phyloP scores from a whole-genome alignment of 1,140 invertebrate species.

The Elysia chlorotica region DNA sequence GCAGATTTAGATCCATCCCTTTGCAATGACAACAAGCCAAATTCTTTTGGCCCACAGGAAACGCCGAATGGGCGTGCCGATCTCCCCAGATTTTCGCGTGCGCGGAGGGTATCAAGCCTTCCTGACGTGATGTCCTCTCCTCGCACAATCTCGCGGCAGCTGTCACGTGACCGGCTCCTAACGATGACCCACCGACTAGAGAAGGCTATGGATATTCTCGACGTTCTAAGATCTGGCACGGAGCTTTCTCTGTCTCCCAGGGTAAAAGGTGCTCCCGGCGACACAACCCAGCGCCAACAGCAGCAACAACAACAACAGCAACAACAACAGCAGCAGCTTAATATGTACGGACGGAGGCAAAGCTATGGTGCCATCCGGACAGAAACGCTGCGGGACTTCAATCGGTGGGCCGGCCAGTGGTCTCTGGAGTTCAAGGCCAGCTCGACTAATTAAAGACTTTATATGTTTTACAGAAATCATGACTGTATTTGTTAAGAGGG shows the following conservation, averaged over 20 bases:
- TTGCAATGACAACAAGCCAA: background rate
- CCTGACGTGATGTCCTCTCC: background rate
- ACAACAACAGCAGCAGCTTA: no score
- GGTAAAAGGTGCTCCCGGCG: background rate
- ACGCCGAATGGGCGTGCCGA: background rate
- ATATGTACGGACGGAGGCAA: no score
- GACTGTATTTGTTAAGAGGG: no score
- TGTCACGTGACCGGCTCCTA: constrained; percentile 24
- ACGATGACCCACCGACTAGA: constrained; percentile 45
- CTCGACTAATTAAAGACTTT: no score
- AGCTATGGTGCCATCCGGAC: background rate
- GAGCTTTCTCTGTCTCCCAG: constrained; percentile 35
- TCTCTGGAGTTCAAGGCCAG: constrained; percentile 11
- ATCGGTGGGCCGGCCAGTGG: constrained; percentile 10
- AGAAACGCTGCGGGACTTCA: background rate
- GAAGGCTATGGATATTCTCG: constrained; percentile 54
- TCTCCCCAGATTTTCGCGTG: no score
- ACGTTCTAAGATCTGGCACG: constrained; percentile 35
- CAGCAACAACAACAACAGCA: no score
- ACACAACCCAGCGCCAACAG: no score
- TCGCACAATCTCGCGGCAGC: background rate
- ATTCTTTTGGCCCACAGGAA: background rate
- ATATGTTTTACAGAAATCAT: no score
- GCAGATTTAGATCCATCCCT: background rate
- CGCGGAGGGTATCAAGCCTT: no score